A percentile compares a stretch with the other conserved stretches of the same genome.
Evolutionary conservation across 2,888 invertebrate species (phyloP).

Genomic region (Eupithecia dodoneata): DNA sequence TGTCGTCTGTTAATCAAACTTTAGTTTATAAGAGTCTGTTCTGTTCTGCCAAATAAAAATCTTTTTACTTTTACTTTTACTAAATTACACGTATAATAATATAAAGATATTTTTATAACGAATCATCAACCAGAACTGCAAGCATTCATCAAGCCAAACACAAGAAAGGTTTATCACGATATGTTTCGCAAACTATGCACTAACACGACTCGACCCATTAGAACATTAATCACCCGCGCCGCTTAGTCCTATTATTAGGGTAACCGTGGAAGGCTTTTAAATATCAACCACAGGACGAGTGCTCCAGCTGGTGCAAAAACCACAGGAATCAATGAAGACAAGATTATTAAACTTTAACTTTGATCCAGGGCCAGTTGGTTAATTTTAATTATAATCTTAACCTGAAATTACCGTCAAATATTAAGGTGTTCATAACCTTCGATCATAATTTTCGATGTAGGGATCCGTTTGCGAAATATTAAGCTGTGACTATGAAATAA

Average conservation of each 20-base stretch:
- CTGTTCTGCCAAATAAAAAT: no score
- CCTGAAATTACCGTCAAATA: no score
- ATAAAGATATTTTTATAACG: neutral
- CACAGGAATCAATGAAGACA: slow-evolving; percentile 13
- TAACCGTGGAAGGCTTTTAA: slow-evolving; percentile 66
- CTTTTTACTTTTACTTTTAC: no score
- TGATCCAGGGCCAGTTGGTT: no score
- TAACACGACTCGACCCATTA: slow-evolving; percentile 42
- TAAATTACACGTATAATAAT: no score
- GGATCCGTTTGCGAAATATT: no score
- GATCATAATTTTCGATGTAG: no score
- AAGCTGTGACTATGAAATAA: no score
- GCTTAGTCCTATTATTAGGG: slow-evolving; percentile 65
- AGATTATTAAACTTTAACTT: neutral
- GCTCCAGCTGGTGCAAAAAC: slow-evolving; percentile 23
- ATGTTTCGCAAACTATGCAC: slow-evolving; percentile 40
- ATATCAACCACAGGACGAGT: slow-evolving; percentile 52
- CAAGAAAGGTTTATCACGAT: slow-evolving; percentile 32
- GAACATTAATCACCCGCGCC: slow-evolving; percentile 62
- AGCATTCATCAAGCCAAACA: slow-evolving; percentile 27
- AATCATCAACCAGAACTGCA: slow-evolving; percentile 8
- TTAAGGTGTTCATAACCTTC: no score
- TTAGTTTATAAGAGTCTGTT: no score
- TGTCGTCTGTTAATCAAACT: no score
- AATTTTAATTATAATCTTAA: no score